phyloP scores from a whole-genome alignment of 2,888 invertebrate genomes.

The Perdita meconis region DNA sequence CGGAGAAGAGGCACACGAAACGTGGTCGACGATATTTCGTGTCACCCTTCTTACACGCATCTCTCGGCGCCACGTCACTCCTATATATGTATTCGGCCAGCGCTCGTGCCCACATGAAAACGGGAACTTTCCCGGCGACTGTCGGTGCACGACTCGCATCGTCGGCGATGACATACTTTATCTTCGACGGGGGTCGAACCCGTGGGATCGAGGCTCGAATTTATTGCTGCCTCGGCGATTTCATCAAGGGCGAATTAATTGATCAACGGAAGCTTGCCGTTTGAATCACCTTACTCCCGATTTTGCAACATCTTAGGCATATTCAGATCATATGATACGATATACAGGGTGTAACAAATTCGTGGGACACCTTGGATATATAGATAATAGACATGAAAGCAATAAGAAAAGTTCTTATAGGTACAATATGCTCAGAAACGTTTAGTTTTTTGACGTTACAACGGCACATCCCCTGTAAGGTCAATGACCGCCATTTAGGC shows the following conservation, averaged over 20 bases:
- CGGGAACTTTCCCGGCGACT: slow-evolving; percentile 61
- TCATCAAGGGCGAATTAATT: slow-evolving; percentile 48
- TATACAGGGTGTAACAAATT: too few relatives aligned
- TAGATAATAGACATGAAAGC: too few relatives aligned
- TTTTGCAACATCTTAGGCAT: too few relatives aligned
- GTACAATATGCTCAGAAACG: too few relatives aligned
- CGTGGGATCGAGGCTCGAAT: slow-evolving; percentile 41
- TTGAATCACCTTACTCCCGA: background rate
- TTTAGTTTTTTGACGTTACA: too few relatives aligned
- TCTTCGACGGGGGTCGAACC: slow-evolving; percentile 50
- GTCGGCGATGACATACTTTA: slow-evolving; percentile 59
- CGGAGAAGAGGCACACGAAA: slow-evolving; percentile 42
- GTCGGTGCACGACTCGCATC: slow-evolving; percentile 54
- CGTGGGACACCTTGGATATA: too few relatives aligned
- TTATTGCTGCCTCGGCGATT: slow-evolving; percentile 45
- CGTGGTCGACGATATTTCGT: slow-evolving; percentile 58
- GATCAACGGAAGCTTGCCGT: slow-evolving; percentile 13
- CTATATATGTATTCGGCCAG: slow-evolving; percentile 49
- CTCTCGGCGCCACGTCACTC: slow-evolving; percentile 64
- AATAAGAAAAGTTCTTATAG: too few relatives aligned
- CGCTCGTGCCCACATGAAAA: slow-evolving; percentile 49
- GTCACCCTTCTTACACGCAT: slow-evolving; percentile 60
- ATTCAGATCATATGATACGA: too few relatives aligned
- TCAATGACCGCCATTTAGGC: too few relatives aligned
- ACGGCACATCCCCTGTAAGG: too few relatives aligned